These are phyloP conservation scores for Rhingia campestris DNA, from an alignment of 2,888 invertebrate species.

Conservation along the genomic window DNA sequence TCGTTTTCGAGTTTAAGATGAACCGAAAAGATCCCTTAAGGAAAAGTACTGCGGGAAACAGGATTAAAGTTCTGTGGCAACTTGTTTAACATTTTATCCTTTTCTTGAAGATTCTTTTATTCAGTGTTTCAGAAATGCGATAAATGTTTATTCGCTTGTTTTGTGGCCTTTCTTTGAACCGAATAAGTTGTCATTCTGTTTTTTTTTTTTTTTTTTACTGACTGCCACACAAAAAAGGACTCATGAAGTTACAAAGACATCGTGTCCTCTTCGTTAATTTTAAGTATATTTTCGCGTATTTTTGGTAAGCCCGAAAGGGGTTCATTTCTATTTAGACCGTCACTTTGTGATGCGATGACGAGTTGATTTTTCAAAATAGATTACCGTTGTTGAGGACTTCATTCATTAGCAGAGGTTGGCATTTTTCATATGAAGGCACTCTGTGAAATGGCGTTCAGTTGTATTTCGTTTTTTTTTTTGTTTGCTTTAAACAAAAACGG, in stretches of 20 bases:
- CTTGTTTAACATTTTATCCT: slow-evolving; percentile 46
- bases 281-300: slow-evolving; percentile 37
- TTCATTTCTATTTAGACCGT: slow-evolving; percentile 15
- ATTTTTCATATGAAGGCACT: slow-evolving; percentile 43
- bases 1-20: slow-evolving; percentile 35
- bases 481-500: neutral
- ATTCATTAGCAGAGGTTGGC: slow-evolving; percentile 57
- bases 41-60: slow-evolving; percentile 45
- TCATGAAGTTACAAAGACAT: slow-evolving; percentile 45
- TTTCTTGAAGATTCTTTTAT: slow-evolving; percentile 32
- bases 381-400: slow-evolving; percentile 59
- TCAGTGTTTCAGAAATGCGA: slow-evolving; percentile 56
- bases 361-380: slow-evolving; percentile 69
- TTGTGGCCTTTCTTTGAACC: slow-evolving; percentile 33
- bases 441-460: slow-evolving; percentile 25
- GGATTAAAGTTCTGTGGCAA: slow-evolving; percentile 63
- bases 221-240: slow-evolving; percentile 22
- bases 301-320: slow-evolving; percentile 38
- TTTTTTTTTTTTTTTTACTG: slow-evolving; percentile 15
- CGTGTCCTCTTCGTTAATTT: slow-evolving; percentile 12
- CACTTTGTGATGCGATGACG: slow-evolving; percentile 63
- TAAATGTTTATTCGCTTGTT: slow-evolving; percentile 65
- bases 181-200: slow-evolving; percentile 49
- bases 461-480: slow-evolving; percentile 20
- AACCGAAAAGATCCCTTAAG: slow-evolving; percentile 46